phyloP scores from a whole-genome alignment of 2,113 vertebrate species.

The Pholis gunnellus region DNA sequence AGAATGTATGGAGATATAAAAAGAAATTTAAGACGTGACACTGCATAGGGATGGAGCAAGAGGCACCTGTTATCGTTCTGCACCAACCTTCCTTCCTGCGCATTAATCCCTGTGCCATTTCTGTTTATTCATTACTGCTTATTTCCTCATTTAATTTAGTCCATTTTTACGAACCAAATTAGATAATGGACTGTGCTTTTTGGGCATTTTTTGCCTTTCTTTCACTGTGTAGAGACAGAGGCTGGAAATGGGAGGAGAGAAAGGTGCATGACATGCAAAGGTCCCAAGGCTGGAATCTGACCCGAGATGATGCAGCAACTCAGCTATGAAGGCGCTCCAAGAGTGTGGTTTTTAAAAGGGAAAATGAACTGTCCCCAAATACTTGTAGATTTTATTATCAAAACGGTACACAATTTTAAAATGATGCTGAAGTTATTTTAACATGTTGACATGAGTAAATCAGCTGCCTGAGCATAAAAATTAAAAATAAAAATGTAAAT shows the following conservation, averaged over 20 bases:
- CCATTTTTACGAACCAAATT: constrained; percentile 28
- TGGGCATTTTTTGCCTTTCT: neutral
- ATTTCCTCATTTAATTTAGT: constrained; percentile 28
- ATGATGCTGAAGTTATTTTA: constrained; percentile 13
- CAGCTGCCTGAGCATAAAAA: neutral
- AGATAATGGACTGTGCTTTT: constrained; percentile 13
- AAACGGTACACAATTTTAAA: neutral
- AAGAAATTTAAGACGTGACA: neutral
- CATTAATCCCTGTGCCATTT: constrained; percentile 25
- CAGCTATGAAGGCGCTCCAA: neutral
- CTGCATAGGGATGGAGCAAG: neutral
- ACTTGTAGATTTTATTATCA: neutral
- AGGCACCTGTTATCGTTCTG: constrained; percentile 15
- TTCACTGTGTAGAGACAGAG: neutral
- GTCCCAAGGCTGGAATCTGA: neutral
- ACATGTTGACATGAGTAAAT: constrained; percentile 3
- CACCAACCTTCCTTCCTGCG: constrained; percentile 9
- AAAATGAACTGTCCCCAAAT: constrained; percentile 32
- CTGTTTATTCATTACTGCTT: constrained; percentile 25
- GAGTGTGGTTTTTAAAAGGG: neutral
- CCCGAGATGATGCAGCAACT: neutral
- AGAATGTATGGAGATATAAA: constrained; percentile 9
- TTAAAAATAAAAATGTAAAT: neutral
- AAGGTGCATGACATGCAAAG: neutral
- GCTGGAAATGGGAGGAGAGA: neutral